Conservation (phyloP, 2,113 vertebrate genomes). For the Tichodroma muraria region DNA sequence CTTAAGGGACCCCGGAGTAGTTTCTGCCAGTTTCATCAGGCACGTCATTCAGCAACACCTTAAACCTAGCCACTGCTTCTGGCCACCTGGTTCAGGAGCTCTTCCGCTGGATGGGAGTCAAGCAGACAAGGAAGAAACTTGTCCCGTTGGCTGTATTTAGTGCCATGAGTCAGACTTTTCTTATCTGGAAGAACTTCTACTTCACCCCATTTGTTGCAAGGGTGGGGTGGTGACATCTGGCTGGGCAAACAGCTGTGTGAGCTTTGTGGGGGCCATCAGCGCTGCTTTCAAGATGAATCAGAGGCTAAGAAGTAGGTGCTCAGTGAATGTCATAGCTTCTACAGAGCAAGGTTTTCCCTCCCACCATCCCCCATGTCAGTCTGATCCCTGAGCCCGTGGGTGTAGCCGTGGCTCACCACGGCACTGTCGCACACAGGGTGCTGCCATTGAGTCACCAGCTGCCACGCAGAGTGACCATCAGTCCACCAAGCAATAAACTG, state of each 20-base stretch:
- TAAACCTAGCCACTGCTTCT: neutral
- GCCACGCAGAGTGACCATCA: fast-evolving
- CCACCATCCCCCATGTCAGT: fast-evolving
- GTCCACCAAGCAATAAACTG: neutral
- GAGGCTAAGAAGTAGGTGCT: neutral
- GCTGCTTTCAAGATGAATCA: neutral
- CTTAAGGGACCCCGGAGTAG: neutral
- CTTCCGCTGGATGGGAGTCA: neutral
- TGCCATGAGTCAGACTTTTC: neutral
- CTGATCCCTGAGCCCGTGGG: neutral
- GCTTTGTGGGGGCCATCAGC: neutral
- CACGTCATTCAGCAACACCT: neutral
- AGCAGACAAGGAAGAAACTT: neutral
- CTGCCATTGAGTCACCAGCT: neutral
- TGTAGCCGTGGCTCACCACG: fast-evolving
- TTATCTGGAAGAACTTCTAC: neutral
- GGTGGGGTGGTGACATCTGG: neutral
- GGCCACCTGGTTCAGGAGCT: neutral
- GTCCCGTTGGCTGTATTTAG: fast-evolving
- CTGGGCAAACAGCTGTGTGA: fast-evolving
- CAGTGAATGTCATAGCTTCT: neutral
- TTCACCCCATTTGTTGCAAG: neutral
- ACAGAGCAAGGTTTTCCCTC: neutral
- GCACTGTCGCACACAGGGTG: neutral
- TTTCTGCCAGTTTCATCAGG: neutral